A percentile compares a stretch with the other conserved stretches of the same genome.
Conservation (phyloP, 30 jellyfish, hydroid and myxozoan genomes). For the Sanderia malayensis region DNA sequence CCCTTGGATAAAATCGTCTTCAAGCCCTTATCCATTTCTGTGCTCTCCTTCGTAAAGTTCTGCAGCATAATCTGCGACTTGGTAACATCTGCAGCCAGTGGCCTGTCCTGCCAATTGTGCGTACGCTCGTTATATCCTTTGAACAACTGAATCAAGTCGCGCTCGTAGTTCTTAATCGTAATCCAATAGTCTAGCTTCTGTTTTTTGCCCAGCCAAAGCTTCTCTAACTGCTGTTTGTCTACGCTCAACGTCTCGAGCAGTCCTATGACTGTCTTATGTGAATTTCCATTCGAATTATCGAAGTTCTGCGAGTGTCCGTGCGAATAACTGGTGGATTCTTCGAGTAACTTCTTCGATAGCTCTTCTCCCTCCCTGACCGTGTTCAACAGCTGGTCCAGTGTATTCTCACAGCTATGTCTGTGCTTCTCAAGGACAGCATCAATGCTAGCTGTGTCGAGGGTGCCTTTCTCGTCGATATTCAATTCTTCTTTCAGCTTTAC, state of each 20-base stretch:
- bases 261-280: constrained; percentile 68
- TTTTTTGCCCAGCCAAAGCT: constrained; percentile 84
- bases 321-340: constrained; percentile 55
- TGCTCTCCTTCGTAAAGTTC: constrained; percentile 63
- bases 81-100: constrained; percentile 83
- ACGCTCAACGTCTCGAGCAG: constrained; percentile 62
- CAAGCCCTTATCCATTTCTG: constrained; percentile 68
- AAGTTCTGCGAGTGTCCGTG: constrained; percentile 36
- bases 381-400: constrained; percentile 71
- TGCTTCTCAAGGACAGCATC: constrained; percentile 89
- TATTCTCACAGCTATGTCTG: constrained; percentile 82
- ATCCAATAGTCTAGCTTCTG: constrained; percentile 92
- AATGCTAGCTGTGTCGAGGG: constrained; percentile 58
- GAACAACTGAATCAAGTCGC: constrained; percentile 48
- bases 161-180: constrained; percentile 83
- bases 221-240: constrained; percentile 74
- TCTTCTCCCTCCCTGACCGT: constrained; percentile 96
- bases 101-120: constrained; percentile 70
- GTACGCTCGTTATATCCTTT: constrained; percentile 57
- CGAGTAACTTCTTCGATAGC: constrained; percentile 67
- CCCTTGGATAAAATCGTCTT: constrained; percentile 52
- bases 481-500: constrained; percentile 88
- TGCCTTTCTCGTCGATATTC: constrained; percentile 72
- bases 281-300: constrained; percentile 28
- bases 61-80: constrained; percentile 71